A percentile compares a stretch with the other conserved stretches of the same genome.
Evolutionary conservation across 2,113 vertebrate species (phyloP).

Genomic region (Narcine bancroftii): DNA sequence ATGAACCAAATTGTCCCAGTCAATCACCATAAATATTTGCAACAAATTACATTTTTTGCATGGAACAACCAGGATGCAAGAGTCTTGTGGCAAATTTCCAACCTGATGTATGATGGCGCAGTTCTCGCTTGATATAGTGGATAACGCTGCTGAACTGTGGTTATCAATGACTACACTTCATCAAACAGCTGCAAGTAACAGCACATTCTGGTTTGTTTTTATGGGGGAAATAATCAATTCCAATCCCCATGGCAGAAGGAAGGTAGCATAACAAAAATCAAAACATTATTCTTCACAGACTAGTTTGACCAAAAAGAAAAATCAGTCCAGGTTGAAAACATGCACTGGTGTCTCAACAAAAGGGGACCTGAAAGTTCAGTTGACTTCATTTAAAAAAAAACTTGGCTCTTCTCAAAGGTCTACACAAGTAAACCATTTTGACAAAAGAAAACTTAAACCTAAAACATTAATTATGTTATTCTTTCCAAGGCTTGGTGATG

Average conservation of each 20-base stretch:
- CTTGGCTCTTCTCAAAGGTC: neutral
- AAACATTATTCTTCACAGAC: constrained; percentile 8
- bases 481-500: too few relatives aligned
- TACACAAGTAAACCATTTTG: neutral
- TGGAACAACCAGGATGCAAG: neutral
- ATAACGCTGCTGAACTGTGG: neutral
- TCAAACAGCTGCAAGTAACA: neutral
- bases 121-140: neutral
- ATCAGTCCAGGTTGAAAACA: neutral
- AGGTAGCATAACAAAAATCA: neutral
- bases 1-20: neutral
- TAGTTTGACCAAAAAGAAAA: neutral
- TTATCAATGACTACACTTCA: neutral
- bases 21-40: neutral
- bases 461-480: too few relatives aligned
- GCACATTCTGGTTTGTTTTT: neutral
- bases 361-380: neutral
- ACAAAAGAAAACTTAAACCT: too few relatives aligned
- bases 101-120: neutral
- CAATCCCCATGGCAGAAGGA: neutral
- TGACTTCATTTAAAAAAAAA: neutral
- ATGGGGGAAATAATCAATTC: neutral
- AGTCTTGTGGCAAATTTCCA: neutral
- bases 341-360: neutral
- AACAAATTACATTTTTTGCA: neutral